Conservation (phyloP, 2,113 vertebrate genomes). For the Dipodomys merriami region DNA sequence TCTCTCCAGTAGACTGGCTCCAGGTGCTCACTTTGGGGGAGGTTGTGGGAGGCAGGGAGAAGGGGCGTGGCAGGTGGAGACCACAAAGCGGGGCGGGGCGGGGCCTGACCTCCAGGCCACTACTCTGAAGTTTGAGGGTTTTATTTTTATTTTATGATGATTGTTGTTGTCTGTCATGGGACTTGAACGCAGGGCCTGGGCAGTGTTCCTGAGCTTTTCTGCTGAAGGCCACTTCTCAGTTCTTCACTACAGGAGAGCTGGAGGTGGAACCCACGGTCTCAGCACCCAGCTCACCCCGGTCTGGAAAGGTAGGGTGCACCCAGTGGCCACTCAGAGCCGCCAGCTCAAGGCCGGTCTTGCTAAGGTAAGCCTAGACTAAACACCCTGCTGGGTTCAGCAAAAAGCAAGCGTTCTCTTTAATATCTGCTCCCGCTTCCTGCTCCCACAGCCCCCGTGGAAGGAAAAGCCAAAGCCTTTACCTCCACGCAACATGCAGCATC, state of each 20-base stretch:
- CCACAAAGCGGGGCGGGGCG: background rate
- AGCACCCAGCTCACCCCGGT: background rate
- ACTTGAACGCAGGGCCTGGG: too few species aligned
- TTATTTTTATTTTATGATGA: too few species aligned
- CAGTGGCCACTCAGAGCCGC: accelerated
- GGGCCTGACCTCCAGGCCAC: too few species aligned
- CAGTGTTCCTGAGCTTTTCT: too few species aligned
- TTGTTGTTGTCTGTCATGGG: too few species aligned
- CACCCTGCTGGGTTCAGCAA: background rate
- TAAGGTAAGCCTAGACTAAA: background rate
- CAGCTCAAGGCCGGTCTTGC: background rate
- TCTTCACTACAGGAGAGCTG: background rate
- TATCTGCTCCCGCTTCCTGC: background rate
- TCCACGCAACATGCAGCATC: background rate
- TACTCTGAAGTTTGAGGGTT: too few species aligned
- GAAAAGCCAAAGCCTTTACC: background rate
- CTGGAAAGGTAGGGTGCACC: background rate
- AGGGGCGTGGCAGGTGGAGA: background rate
- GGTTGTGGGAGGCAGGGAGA: background rate
- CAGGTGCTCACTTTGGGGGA: accelerated
- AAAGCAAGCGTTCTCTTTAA: background rate
- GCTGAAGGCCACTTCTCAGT: background rate
- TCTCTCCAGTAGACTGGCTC: accelerated
- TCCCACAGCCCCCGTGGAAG: background rate
- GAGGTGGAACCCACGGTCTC: background rate